Evolutionary conservation across 2,888 invertebrate species (phyloP), one percentile per base, ranked within the genome.

Genomic region (Furcula furcula): DNA sequence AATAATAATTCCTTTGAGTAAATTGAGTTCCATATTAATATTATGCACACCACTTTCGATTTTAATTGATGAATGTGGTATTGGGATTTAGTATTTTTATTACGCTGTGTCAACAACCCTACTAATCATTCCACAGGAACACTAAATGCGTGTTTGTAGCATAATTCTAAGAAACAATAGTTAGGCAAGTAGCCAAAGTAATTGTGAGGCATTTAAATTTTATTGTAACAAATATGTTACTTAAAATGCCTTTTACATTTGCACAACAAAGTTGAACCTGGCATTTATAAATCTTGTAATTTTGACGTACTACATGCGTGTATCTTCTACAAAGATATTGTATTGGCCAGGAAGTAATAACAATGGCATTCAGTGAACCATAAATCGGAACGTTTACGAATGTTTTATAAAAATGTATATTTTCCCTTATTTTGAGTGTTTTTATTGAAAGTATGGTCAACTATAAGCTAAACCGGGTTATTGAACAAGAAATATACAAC

Each of bases 111-210:
- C 31, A 20, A 6, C 28, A 33, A n/a, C 5, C 7, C 14, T 7
- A 34, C 21, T 12, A 22, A 40, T 38, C 31, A 34, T 31, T 26
- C 15, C 16, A 3, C 22, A 7, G 43, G 34, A 25, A 31, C 38
- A 46, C 12, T 31, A 16, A 32, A 26, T 18, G n/a, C n/a, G 18
- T 28, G 26, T 45, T 36, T 25, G 28, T 15, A 34, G n/a, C 10
- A 27, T 25, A 19, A 34, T 29, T 41, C 5, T 14, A 5, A 36
- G 27, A 28, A 10, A 14, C 28, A 40, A 26, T 15, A 20, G 4
- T 34, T 40, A 27, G 46, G 39, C 41, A 41, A 39, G 3, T 25
- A 12, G 35, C 44, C 40, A 47, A 34, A 44, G 26, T 31, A 14
- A 4, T 7, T 4, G 4, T 26, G 26, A 7, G 14, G 26, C 7